Evolutionary conservation across 2,797 vertebrate genomes (phyloP), one percentile per base, ranked within the genome.

Genomic region (Danio jaintianensis): DNA sequence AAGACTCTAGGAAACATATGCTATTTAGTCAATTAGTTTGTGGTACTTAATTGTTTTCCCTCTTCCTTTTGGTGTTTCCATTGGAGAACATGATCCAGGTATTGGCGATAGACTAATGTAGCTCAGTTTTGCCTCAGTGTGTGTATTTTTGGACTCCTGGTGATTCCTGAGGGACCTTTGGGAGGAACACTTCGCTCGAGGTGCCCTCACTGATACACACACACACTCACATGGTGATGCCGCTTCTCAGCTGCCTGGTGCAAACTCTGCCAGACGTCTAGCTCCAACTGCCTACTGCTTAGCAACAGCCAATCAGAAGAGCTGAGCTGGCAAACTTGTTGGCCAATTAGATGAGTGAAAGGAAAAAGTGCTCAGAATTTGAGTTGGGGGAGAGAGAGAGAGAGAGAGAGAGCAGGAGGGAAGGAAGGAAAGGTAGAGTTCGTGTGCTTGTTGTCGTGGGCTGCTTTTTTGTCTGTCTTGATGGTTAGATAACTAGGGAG

Each of bases 261-360:
- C 82, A 82, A 84, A 79, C 83, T 83, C 61, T 79, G 82, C 82
- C 82, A 58, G 82, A 90, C 86, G 88, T 88, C 90, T 91, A 88
- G 88, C 90, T 93, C 89, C 86, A 87, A 88, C 91, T 92, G 88
- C 91, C 90, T 89, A 93, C 93, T 93, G 93, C 94, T 94, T 95
- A 94, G 94, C 94, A 94, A 95, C 94, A 95, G 92, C 93, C 93
- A 94, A 95, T 93, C 89, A 89, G 80, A 87, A 80, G 79, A 85
- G 84, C 88, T 84, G 56, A 84, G 89, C 86, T 29, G 79, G 89
- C 88, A 76, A 81, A 89, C 91, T 90, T 90, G 85, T 90, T 72
- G 85, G 87, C 94, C 94, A 94, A 94, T 94, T 88, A 90, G 81
- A 69, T 75, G 18, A 22, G 75, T 86, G 89, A 88, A 89, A 84